A percentile compares a stretch with the other conserved stretches of the same genome.
These are phyloP conservation scores for Hirtodrosophila alboralis DNA, from an alignment of 2,888 invertebrate genomes.

Conservation along the genomic window DNA sequence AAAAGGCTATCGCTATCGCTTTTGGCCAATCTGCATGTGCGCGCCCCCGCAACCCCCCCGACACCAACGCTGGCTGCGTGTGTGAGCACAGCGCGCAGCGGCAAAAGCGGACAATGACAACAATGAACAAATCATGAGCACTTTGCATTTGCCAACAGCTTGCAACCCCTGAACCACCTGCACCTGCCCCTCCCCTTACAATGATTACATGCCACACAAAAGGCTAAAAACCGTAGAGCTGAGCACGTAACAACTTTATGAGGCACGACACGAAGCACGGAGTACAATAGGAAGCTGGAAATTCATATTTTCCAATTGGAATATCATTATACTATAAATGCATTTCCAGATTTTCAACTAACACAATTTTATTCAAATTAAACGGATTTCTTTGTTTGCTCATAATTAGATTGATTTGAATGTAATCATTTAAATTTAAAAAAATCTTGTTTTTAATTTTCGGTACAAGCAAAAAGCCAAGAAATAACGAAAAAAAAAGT, in stretches of 20 bases:
- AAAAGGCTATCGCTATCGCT: constrained; percentile 79
- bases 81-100: constrained; percentile 42
- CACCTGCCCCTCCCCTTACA: constrained; percentile 9
- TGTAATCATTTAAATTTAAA: too few relatives aligned
- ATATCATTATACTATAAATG: too few relatives aligned
- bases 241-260: constrained; percentile 33
- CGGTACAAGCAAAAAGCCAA: too few relatives aligned
- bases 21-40: constrained; percentile 77
- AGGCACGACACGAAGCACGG: constrained; percentile 14
- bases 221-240: constrained; percentile 53
- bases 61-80: constrained; percentile 20
- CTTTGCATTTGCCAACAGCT: constrained; percentile 58
- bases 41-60: constrained; percentile 2
- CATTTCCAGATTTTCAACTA: too few relatives aligned
- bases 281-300: too few relatives aligned
- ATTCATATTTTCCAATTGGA: too few relatives aligned
- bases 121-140: constrained; percentile 79
- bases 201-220: constrained; percentile 49
- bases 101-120: constrained; percentile 68
- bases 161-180: too few relatives aligned
- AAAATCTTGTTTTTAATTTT: too few relatives aligned
- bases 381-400: too few relatives aligned
- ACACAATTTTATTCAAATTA: too few relatives aligned
- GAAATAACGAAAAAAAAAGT: too few relatives aligned
- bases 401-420: too few relatives aligned